Percentiles rank a stretch among this genome's conserved stretches.
Conservation (phyloP, 2,113 vertebrate species). For the Patagioenas fasciata region DNA sequence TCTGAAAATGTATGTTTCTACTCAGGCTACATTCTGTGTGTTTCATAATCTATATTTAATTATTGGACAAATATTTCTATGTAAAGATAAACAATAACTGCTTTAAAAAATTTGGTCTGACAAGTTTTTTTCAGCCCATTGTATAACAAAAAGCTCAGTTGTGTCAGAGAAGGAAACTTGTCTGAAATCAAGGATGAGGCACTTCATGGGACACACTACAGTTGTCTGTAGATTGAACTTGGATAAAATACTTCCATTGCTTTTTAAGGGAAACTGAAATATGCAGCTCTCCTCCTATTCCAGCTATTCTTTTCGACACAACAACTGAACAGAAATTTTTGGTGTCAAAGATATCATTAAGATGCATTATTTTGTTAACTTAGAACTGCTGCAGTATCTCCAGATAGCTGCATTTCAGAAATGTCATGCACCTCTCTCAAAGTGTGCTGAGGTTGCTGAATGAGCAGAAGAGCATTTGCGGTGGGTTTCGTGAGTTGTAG, state of each 20-base stretch:
- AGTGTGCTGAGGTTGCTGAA: background rate
- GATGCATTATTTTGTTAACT: background rate
- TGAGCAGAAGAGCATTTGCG: background rate
- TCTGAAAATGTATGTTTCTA: background rate
- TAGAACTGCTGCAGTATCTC: fast-evolving
- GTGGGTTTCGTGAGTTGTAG: background rate
- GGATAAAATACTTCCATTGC: background rate
- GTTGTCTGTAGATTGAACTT: background rate
- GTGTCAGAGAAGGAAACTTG: background rate
- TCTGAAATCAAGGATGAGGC: background rate
- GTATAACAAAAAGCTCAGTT: background rate
- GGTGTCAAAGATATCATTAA: background rate
- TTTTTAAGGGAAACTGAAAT: background rate
- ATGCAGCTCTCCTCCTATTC: background rate
- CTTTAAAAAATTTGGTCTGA: background rate
- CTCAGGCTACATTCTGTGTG: background rate
- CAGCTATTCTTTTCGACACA: background rate
- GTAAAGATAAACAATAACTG: background rate
- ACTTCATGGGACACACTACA: background rate
- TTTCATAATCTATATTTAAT: background rate
- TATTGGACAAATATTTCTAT: background rate
- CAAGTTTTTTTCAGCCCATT: background rate
- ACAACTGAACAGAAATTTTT: background rate
- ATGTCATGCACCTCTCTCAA: background rate
- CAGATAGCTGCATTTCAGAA: background rate